Evolutionary conservation across 2,888 invertebrate genomes (phyloP).

Genomic region (Acleris cristana): DNA sequence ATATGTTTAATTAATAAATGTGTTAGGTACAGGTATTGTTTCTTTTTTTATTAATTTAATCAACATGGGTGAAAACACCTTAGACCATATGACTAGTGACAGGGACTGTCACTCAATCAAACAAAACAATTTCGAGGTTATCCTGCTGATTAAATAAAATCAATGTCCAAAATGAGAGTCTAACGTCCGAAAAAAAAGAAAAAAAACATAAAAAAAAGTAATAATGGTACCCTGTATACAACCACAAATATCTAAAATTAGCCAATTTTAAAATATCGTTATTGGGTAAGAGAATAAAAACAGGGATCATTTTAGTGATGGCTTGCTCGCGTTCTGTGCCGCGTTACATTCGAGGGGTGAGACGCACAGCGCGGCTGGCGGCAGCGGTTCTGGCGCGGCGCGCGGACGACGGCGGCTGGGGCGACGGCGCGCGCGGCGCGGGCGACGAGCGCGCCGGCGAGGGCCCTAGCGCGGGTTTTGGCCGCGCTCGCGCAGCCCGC

Average conservation of each 20-base stretch:
- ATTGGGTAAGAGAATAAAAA: not conserved
- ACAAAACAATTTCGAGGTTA: constrained; percentile 6
- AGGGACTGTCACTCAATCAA: constrained; percentile 1
- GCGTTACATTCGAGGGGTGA: constrained; percentile 42
- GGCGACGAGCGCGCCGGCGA: constrained; percentile 40
- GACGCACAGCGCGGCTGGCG: constrained; percentile 49
- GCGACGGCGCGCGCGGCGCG: constrained; percentile 7
- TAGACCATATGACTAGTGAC: not conserved
- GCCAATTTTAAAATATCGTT: not conserved
- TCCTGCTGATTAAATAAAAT: constrained; percentile 21
- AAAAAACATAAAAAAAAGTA: not conserved
- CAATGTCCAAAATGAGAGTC: constrained; percentile 3
- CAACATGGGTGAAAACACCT: too few species aligned
- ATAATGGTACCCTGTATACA: constrained; percentile 16
- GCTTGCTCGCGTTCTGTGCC: constrained; percentile 40
- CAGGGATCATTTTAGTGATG: constrained; percentile 18
- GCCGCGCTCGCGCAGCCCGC: constrained; percentile 37
- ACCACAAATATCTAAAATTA: not conserved
- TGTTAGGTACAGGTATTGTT: too few species aligned
- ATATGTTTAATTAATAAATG: not conserved
- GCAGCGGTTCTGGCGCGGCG: constrained; percentile 46
- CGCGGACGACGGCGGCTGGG: constrained; percentile 35
- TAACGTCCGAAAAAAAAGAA: constrained; percentile 5
- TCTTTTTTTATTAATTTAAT: too few species aligned
- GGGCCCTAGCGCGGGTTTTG: constrained; percentile 49